Evolutionary conservation across 2,888 invertebrate species (phyloP).

Genomic region (Trachelus iudaicus): DNA sequence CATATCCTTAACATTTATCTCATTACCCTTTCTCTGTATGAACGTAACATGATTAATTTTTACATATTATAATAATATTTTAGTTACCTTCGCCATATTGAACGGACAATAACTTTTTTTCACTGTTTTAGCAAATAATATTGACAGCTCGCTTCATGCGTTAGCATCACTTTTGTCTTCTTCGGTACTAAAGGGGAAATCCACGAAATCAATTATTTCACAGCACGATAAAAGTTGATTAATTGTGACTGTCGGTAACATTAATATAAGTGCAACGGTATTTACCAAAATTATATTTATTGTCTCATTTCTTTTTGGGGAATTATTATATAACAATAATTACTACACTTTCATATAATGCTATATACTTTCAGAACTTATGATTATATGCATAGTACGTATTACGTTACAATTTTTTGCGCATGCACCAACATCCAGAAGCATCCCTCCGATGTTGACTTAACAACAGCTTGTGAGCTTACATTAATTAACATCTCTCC

Average conservation of each 20-base stretch:
- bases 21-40: background rate
- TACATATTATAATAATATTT: background rate
- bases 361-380: conserved; percentile 54
- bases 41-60: background rate
- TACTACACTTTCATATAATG: conserved; percentile 51
- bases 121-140: background rate
- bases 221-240: background rate
- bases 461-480: conserved; percentile 22
- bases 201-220: background rate
- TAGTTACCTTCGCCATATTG: background rate
- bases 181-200: background rate
- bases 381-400: conserved; percentile 33
- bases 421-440: conserved; percentile 49
- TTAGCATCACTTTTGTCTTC: background rate
- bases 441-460: conserved; percentile 47
- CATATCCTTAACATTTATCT: background rate
- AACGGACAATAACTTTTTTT: background rate
- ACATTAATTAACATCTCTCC: conserved; percentile 18
- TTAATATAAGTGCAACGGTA: conserved; percentile 18
- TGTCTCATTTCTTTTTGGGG: conserved; percentile 60
- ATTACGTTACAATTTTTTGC: conserved; percentile 35
- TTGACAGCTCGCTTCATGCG: background rate
- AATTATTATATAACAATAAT: conserved; percentile 59
- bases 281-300: conserved; percentile 64
- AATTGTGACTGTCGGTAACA: background rate